These are phyloP conservation scores for Mellivora capensis DNA, from an alignment of 2,113 vertebrate species.

Conservation along the genomic window DNA sequence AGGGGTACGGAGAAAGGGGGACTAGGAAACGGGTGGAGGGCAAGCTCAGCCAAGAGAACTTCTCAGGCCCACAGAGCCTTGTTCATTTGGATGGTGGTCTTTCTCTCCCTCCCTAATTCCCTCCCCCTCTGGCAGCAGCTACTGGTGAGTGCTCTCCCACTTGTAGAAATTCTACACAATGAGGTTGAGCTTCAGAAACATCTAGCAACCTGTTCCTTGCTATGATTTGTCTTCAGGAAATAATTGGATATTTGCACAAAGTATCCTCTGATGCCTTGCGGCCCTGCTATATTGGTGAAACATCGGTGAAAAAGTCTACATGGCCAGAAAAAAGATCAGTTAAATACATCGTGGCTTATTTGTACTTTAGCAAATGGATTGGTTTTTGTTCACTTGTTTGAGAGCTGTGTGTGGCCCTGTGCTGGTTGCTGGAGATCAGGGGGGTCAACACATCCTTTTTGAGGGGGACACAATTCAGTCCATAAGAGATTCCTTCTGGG, in stretches of 20 bases:
- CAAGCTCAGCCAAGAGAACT: not conserved
- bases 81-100: not conserved
- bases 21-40: not conserved
- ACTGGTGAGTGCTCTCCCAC: not conserved
- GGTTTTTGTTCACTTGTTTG: not conserved
- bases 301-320: too few species aligned
- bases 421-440: not conserved
- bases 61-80: not conserved
- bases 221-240: not conserved
- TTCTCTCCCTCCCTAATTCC: not conserved
- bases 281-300: not conserved
- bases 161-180: not conserved
- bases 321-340: not conserved
- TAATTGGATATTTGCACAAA: not conserved
- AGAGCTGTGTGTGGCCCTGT: not conserved
- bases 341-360: not conserved
- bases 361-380: not conserved
- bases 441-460: not conserved
- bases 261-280: not conserved
- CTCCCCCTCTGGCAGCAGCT: not conserved
- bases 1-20: not conserved
- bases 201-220: not conserved
- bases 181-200: not conserved
- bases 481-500: not conserved
- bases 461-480: not conserved